These are phyloP conservation scores for Pagetopsis macropterus DNA, from an alignment of 2,797 vertebrate genomes.

Conservation along the genomic window DNA sequence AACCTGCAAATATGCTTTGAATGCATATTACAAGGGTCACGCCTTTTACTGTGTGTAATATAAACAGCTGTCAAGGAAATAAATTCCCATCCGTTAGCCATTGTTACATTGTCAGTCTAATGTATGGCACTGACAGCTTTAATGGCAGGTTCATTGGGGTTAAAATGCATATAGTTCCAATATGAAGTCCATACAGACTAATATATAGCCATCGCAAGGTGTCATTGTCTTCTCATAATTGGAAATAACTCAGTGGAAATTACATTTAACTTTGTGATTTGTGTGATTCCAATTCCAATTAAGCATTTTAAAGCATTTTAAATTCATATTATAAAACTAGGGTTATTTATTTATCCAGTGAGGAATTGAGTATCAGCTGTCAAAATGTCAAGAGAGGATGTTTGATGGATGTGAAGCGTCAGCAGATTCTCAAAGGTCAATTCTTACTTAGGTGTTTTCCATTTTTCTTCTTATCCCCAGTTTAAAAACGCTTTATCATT, in stretches of 20 bases:
- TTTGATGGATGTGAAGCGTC: conserved; percentile 26
- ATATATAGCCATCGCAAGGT: neutral
- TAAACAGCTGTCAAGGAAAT: conserved; percentile 15
- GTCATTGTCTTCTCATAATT: neutral
- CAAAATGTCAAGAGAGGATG: conserved; percentile 12
- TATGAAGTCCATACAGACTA: neutral
- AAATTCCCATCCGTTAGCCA: conserved; percentile 27
- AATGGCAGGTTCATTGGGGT: conserved; percentile 28
- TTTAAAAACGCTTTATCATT: conserved; percentile 1
- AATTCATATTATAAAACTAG: neutral
- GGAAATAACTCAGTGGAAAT: neutral
- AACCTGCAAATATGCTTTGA: conserved; percentile 8
- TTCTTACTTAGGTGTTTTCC: conserved; percentile 12
- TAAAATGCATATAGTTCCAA: conserved; percentile 31
- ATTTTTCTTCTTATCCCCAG: neutral
- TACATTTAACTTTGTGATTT: neutral
- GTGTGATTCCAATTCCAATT: neutral
- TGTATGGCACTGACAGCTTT: conserved; percentile 44
- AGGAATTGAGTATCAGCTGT: neutral
- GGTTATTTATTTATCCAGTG: neutral
- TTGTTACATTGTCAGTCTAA: conserved; percentile 10
- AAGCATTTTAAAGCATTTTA: neutral
- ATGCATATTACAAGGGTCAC: conserved; percentile 5
- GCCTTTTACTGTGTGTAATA: neutral
- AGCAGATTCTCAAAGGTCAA: conserved; percentile 38